phyloP scores from a whole-genome alignment of 1,140 invertebrate genomes.

The Drosophila obscura region DNA sequence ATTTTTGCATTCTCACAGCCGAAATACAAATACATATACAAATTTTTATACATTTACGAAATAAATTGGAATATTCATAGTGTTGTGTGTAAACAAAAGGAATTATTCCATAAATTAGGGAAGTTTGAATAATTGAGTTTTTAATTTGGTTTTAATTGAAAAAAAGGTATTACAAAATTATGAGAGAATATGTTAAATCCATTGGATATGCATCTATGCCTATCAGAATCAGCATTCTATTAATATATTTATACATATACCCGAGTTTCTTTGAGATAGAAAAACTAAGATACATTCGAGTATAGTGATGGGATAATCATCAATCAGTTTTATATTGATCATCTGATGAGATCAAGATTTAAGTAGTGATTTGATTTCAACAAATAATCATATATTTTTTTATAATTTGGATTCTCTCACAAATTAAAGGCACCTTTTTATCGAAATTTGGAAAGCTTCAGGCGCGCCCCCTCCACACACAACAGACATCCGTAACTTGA shows the following conservation, averaged over 20 bases:
- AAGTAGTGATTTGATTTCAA: too few relatives aligned
- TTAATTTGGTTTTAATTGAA: constrained; percentile 5
- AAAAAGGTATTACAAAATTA: background rate
- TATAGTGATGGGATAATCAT: too few relatives aligned
- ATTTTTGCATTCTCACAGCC: background rate
- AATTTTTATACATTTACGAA: constrained; percentile 7
- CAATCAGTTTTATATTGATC: too few relatives aligned
- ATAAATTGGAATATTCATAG: constrained; percentile 15
- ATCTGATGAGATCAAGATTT: too few relatives aligned
- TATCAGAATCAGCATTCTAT: too few relatives aligned
- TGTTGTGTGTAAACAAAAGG: background rate
- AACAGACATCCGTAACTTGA: constrained; percentile 40
- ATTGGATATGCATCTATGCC: too few relatives aligned
- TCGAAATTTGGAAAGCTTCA: constrained; percentile 31
- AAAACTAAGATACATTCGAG: too few relatives aligned
- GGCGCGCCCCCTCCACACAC: constrained; percentile 11
- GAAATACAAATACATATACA: background rate
- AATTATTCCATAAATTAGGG: constrained; percentile 24
- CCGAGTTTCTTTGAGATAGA: too few relatives aligned
- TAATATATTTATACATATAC: too few relatives aligned
- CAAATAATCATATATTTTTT: too few relatives aligned
- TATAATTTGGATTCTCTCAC: too few relatives aligned
- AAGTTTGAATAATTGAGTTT: constrained; percentile 28
- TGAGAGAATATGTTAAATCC: too few relatives aligned
- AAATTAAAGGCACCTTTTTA: background rate